A percentile compares a stretch with the other conserved stretches of the same genome.
Evolutionary conservation across 2,113 vertebrate species (phyloP).

Genomic region (Dolichotis patagonum): DNA sequence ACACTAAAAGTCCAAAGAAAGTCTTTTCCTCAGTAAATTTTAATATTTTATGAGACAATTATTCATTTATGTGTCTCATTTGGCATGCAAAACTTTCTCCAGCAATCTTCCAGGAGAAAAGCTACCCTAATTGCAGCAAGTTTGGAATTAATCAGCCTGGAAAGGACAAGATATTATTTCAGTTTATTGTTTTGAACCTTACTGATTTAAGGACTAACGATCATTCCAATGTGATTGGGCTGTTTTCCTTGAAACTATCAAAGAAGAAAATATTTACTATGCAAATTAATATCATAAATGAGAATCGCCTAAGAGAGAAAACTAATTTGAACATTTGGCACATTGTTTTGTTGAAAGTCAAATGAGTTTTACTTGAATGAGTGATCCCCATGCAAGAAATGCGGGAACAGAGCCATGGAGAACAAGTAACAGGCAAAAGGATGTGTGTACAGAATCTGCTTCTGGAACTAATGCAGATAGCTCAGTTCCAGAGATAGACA

Average conservation of each 20-base stretch:
- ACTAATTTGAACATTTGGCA: slow-evolving; percentile 34
- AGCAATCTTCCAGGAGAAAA: slow-evolving; percentile 50
- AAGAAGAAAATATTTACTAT: slow-evolving; percentile 54
- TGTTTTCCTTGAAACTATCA: slow-evolving; percentile 54
- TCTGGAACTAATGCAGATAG: background rate
- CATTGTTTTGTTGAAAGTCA: slow-evolving; percentile 8
- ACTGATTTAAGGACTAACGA: slow-evolving; percentile 51
- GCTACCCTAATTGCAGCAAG: slow-evolving; percentile 42
- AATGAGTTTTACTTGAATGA: slow-evolving; percentile 23
- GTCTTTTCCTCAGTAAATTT: slow-evolving; percentile 56
- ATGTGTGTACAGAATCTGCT: too few species aligned
- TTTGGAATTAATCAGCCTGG: slow-evolving; percentile 61
- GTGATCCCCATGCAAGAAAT: background rate
- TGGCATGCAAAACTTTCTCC: slow-evolving; percentile 54
- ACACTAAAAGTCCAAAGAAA: slow-evolving; percentile 48
- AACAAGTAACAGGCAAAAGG: background rate
- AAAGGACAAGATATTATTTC: slow-evolving; percentile 28
- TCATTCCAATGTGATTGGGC: slow-evolving; percentile 38
- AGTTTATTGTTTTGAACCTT: slow-evolving; percentile 66
- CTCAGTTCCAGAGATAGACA: background rate
- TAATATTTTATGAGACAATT: slow-evolving; percentile 60
- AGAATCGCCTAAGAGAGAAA: slow-evolving; percentile 56
- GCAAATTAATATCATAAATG: slow-evolving; percentile 49
- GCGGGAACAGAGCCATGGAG: rapidly evolving
- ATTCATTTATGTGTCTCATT: slow-evolving; percentile 64